Evolutionary conservation across 2,797 vertebrate genomes (phyloP).

Genomic region (Pseudomugil tenellus): DNA sequence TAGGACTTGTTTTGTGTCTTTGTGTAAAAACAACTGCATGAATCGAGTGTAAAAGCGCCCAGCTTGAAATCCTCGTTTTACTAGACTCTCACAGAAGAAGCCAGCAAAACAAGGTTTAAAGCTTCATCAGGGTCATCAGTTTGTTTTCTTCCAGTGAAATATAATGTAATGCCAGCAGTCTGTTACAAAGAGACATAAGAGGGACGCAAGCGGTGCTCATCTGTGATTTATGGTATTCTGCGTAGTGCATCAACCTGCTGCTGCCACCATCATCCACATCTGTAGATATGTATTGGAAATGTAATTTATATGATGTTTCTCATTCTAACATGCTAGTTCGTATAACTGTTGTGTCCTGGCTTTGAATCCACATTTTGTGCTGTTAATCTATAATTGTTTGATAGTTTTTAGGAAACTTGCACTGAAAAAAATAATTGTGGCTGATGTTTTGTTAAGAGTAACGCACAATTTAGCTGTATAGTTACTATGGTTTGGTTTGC

Average conservation of each 20-base stretch:
- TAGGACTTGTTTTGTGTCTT: conserved; percentile 5
- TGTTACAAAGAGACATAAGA: conserved; percentile 22
- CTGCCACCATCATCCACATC: conserved; percentile 47
- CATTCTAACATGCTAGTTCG: conserved; percentile 63
- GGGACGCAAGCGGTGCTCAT: conserved; percentile 36
- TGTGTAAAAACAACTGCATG: background rate
- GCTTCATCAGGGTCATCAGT: conserved; percentile 6
- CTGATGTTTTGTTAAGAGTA: conserved; percentile 62
- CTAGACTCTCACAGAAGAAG: background rate
- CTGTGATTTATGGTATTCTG: conserved; percentile 25
- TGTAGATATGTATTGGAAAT: conserved; percentile 80
- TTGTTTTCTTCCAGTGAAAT: conserved; percentile 20
- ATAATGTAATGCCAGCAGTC: conserved; percentile 18
- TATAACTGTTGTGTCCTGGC: conserved; percentile 57
- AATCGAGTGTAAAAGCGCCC: conserved; percentile 1
- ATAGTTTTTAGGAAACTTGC: conserved; percentile 67
- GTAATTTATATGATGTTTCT: conserved; percentile 78
- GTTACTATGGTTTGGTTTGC: conserved; percentile 58
- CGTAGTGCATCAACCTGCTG: conserved; percentile 51
- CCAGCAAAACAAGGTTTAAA: conserved; percentile 16
- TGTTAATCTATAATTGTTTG: conserved; percentile 68
- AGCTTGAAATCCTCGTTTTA: background rate
- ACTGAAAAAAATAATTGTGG: conserved; percentile 61
- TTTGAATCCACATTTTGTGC: conserved; percentile 65
- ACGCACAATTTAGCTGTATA: conserved; percentile 57